Evolutionary conservation across 2,113 vertebrate genomes (phyloP).

Genomic region (Rafetus swinhoei): DNA sequence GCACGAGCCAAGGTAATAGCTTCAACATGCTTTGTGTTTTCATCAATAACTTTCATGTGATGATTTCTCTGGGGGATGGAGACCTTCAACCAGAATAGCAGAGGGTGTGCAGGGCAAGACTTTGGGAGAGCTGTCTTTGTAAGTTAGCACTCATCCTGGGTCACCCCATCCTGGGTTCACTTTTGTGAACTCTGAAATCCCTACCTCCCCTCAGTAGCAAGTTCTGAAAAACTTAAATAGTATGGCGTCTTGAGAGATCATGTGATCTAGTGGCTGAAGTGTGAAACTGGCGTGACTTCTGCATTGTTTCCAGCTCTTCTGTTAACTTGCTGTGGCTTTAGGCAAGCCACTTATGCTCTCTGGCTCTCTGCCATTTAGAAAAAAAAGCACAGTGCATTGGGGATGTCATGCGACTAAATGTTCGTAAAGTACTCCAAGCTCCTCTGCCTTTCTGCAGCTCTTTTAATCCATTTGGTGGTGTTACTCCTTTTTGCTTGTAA

Average conservation of each 20-base stretch:
- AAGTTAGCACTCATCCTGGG: neutral
- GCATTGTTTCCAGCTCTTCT: neutral
- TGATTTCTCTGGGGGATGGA: neutral
- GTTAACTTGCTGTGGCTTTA: neutral
- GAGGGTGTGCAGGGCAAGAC: neutral
- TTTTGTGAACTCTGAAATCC: neutral
- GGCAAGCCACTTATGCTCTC: neutral
- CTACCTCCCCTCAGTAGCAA: neutral
- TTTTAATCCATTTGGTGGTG: neutral
- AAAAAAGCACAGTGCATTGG: neutral
- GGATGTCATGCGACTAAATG: neutral
- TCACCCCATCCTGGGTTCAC: neutral
- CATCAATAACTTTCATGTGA: neutral
- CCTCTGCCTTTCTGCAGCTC: neutral
- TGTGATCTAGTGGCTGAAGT: neutral
- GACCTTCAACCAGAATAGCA: neutral
- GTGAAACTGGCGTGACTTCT: neutral
- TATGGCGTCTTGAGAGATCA: neutral
- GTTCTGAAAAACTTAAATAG: neutral
- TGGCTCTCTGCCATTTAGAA: neutral
- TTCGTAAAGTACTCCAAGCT: neutral
- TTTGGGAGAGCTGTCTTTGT: neutral
- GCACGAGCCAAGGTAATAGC: constrained; percentile 91
- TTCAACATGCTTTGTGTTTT: fast-evolving
- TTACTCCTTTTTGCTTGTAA: neutral